These are phyloP conservation scores for Australoheros scitulus DNA, from an alignment of 2,113 vertebrate species.

Conservation along the genomic window DNA sequence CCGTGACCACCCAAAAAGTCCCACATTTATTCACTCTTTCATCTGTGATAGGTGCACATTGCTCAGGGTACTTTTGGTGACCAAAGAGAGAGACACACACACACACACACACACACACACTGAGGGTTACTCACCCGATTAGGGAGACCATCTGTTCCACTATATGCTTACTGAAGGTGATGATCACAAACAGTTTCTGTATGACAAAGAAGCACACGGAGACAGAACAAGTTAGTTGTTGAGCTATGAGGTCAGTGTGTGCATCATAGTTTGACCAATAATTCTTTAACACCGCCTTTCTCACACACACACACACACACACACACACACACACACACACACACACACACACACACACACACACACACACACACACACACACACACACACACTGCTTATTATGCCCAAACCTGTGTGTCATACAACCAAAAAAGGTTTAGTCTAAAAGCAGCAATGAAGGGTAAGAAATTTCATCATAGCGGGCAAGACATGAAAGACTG, in stretches of 20 bases:
- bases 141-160: conserved; percentile 95
- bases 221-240: conserved; percentile 54
- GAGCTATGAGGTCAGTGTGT: conserved; percentile 54
- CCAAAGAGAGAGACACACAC: background rate
- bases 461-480: conserved; percentile 38
- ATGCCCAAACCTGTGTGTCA: background rate
- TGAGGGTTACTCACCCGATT: conserved; percentile 89
- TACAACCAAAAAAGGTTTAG: conserved; percentile 23
- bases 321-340: background rate
- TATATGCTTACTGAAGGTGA: conserved; percentile 93
- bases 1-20: background rate
- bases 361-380: conserved; percentile 14
- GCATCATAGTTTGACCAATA: conserved; percentile 59
- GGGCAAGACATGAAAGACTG: conserved; percentile 42
- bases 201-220: conserved; percentile 76
- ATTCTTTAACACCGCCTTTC: conserved; percentile 35
- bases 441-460: conserved; percentile 37
- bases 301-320: too few species aligned
- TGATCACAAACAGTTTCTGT: conserved; percentile 94
- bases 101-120: conserved; percentile 1
- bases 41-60: conserved; percentile 24
- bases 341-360: conserved; percentile 20
- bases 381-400: background rate
- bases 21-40: conserved; percentile 49
- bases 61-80: conserved; percentile 10